Conservation (phyloP, 1,140 invertebrate species). For the Frieseomelitta varia region DNA sequence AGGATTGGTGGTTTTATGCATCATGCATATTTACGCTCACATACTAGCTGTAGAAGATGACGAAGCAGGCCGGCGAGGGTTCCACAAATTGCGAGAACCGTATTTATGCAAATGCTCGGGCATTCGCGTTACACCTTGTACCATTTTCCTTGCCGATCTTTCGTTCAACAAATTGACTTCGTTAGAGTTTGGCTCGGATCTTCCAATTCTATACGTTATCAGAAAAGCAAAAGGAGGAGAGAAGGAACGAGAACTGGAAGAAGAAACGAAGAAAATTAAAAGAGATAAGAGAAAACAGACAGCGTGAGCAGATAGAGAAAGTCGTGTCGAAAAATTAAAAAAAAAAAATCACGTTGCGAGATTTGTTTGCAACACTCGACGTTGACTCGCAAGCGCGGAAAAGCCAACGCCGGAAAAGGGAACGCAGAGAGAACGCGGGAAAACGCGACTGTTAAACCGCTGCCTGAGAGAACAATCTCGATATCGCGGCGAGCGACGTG, state of each 20-base stretch:
- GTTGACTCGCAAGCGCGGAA: conserved; percentile 12
- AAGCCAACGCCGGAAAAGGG: conserved; percentile 7
- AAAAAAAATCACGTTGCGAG: not conserved
- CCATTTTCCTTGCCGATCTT: conserved; percentile 15
- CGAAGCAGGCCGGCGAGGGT: conserved; percentile 18
- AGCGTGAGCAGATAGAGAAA: not conserved
- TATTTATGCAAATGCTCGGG: conserved; percentile 63
- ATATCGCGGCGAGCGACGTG: conserved; percentile 24
- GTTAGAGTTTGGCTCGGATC: conserved; percentile 7
- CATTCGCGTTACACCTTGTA: conserved; percentile 20
- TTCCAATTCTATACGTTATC: not conserved
- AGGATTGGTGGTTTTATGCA: conserved; percentile 58
- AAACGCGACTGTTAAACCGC: conserved; percentile 5
- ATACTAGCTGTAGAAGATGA: conserved; percentile 51
- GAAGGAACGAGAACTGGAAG: not conserved
- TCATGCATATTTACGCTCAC: conserved; percentile 72
- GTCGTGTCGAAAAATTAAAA: not conserved
- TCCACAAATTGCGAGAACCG: conserved; percentile 48
- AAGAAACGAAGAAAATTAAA: too few relatives aligned
- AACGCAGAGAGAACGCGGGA: not conserved
- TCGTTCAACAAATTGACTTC: conserved; percentile 37
- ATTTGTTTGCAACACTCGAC: not conserved
- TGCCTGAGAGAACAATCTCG: conserved; percentile 30
- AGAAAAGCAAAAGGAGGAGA: too few relatives aligned
- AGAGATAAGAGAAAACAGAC: not conserved